Evolutionary conservation across 1,140 invertebrate species (phyloP), one percentile per base, ranked within the genome.

Genomic region (Frieseomelitta varia): DNA sequence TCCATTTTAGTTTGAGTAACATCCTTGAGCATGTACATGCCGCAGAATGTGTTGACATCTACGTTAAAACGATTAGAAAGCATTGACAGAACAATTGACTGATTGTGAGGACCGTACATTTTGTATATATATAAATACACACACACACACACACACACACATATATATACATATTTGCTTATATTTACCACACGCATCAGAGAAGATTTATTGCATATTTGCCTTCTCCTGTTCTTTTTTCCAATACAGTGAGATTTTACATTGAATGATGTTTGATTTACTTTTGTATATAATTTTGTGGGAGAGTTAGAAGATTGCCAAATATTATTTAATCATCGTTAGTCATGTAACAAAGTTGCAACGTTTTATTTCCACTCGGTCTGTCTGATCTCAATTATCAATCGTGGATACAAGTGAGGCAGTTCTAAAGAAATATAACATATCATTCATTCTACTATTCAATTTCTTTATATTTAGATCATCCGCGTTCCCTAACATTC

Each of bases 391-490:
- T 19, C 15, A 77, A 11, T 83, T 83, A 71, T 67, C 55, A 47
- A 71, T 69, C 30, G 67, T 58, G 65, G 55, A 34, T 84, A 79
- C 55, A 71, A 27, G 24, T 27, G 17, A 24, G 34, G 15, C 14
- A 72, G 51, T 71, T 21, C 55, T 19, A 27, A 61, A 63, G 27
- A 24, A 63, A 30, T 34, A 56, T 68, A 47, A 24, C n/a, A 24
- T 51, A 39, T 51, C 19, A 21, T 53, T 65, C 17, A 82, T 77
- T 82, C 34, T 53, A 67, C 72, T 63, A 65, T 81, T 55, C 19
- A n/a, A 63, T 76, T 84, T 79, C 55, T 71, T 79, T 85, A 85
- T 85, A 85, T 85, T 85, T 85, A 75, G 71, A 85, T 81, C 71
- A 68, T 81, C 39, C 79, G 79, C 61, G 79, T 75, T 74, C 53